Percentiles rank a stretch among this genome's conserved stretches.
Evolutionary conservation across 92 coral and sea anemone species (phyloP).

Genomic region (Porites evermanni): DNA sequence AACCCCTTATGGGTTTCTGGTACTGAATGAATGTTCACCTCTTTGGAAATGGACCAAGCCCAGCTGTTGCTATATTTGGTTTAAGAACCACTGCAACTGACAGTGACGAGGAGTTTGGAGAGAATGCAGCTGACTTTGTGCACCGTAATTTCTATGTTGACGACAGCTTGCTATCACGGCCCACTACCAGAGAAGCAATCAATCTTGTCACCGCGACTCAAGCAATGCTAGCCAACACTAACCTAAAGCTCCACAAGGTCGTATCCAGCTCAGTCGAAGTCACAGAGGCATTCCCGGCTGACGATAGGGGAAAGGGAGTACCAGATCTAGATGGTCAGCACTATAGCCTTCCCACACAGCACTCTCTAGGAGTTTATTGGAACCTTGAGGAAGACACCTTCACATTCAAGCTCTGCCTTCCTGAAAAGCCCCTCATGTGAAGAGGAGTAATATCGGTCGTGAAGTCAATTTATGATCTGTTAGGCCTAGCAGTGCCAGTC

Average conservation of each 20-base stretch:
- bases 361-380: slow-evolving; percentile 70
- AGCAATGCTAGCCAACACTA: slow-evolving; percentile 54
- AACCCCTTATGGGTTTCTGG: too few relatives aligned
- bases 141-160: slow-evolving; percentile 72
- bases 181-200: slow-evolving; percentile 59
- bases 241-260: slow-evolving; percentile 70
- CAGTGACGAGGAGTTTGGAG: slow-evolving; percentile 67
- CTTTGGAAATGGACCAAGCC: slow-evolving; percentile 51
- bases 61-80: slow-evolving; percentile 37
- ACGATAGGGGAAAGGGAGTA: slow-evolving; percentile 65
- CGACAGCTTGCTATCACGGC: slow-evolving; percentile 64
- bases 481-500: slow-evolving; percentile 64
- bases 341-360: slow-evolving; percentile 64
- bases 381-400: slow-evolving; percentile 62
- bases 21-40: slow-evolving; percentile 40
- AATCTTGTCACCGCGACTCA: slow-evolving; percentile 53
- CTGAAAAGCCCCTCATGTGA: slow-evolving; percentile 65
- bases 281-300: slow-evolving; percentile 70
- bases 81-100: slow-evolving; percentile 51
- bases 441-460: slow-evolving; percentile 68
- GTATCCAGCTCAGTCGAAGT: slow-evolving; percentile 70
- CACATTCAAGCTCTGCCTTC: slow-evolving; percentile 44
- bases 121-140: slow-evolving; percentile 45
- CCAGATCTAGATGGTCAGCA: slow-evolving; percentile 56
- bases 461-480: slow-evolving; percentile 56